Base-by-base conservation (phyloP, 2,797 vertebrate genomes). In the Lithobates sylvaticus region DNA sequence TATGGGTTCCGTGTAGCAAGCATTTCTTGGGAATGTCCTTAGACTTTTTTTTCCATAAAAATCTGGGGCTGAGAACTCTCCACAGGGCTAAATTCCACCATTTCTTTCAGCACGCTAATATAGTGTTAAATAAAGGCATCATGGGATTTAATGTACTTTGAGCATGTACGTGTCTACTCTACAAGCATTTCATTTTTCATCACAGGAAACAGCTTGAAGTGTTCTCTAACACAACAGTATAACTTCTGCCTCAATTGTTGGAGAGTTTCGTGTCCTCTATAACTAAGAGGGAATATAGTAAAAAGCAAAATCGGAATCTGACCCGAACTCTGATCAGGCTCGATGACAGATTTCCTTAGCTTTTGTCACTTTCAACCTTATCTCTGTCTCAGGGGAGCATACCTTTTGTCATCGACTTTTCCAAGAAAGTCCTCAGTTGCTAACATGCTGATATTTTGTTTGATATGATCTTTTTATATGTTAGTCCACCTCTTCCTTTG, bases 361-460 rank as follows among this genome's bases (percentile, higher is more conserved):
- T 93, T 93, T 80, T 89, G 58, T 86, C 74, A 34, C 50, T 88
- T 90, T 87, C 75, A 50, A 82, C 90, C 89, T 91, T 90, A 91
- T 90, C 91, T 0, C 70, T 87, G 89, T 91, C 89, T 90, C 90
- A 72, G 88, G 90, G 89, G 90, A 91, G 85, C 83, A 86, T 3
- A 34, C 89, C 88, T 91, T 67, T 91, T 90, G 92, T 91, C 90
- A 91, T 5, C 83, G n/a, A 77, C n/a, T 54, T 89, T 91, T 91
- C 89, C 91, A 91, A 93, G 88, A 90, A 92, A 89, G 90, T 91
- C 90, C 90, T 93, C 89, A 91, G 88, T 92, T 91, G 92, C 90
- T 89, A 93, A 89, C 77, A 80, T 81, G 83, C 88, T 90, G 86
- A 89, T 93, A 83, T 89, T 87, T 85, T 90, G 77, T 64, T 85